A percentile compares a stretch with the other conserved stretches of the same genome.
Conservation (phyloP, 2,797 vertebrate species). For the Tarsius wallacei region DNA sequence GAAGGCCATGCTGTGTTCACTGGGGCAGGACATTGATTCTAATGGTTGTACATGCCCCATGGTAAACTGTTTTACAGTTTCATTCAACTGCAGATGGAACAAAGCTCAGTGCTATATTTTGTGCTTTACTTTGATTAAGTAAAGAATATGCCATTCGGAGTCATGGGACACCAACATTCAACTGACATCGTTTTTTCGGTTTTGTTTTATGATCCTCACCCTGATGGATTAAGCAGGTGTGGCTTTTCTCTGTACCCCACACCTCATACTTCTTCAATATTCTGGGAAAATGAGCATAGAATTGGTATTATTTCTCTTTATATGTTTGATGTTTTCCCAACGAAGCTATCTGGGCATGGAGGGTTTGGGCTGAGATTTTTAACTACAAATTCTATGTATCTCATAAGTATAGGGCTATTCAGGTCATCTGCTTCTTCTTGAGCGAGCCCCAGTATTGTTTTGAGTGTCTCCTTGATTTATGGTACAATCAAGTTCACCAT, state of each 20-base stretch:
- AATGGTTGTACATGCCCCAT: rapidly evolving
- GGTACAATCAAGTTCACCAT: rapidly evolving
- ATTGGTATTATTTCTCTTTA: background rate
- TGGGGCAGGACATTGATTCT: no score
- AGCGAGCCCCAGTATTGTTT: background rate
- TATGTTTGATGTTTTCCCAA: background rate
- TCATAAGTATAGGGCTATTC: background rate
- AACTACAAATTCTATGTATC: background rate
- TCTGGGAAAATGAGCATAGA: background rate
- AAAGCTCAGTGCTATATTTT: background rate
- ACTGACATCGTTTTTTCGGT: rapidly evolving
- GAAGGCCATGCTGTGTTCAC: rapidly evolving
- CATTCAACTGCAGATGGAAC: background rate
- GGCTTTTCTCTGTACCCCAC: rapidly evolving
- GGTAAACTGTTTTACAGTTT: background rate
- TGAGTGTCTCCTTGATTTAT: background rate
- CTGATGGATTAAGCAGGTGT: rapidly evolving
- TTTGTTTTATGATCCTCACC: background rate
- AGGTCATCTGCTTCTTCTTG: background rate
- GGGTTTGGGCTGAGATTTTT: background rate
- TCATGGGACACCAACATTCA: rapidly evolving
- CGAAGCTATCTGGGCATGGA: background rate
- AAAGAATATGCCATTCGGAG: background rate
- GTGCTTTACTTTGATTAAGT: no score
- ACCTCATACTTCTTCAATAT: background rate